These are phyloP conservation scores for Drosophila elegans DNA, from an alignment of 1,140 invertebrate genomes.

Conservation along the genomic window DNA sequence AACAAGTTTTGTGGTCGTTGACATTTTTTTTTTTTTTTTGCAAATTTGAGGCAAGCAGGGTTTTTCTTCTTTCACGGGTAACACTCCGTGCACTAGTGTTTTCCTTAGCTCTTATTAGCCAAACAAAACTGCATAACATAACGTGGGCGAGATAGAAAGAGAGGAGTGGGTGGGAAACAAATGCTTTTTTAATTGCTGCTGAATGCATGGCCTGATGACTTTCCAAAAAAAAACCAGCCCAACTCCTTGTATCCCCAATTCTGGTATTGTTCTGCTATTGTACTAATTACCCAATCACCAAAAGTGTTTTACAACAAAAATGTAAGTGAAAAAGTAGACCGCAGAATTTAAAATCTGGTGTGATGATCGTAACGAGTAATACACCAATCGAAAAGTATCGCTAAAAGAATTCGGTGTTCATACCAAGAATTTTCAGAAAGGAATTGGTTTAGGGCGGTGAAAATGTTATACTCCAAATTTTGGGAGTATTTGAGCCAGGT, in stretches of 20 bases:
- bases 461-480: no score
- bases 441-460: no score
- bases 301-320: no score
- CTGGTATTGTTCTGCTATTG: constrained; percentile 6
- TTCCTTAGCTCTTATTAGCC: constrained; percentile 40
- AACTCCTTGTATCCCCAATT: not conserved
- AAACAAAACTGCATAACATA: constrained; percentile 16
- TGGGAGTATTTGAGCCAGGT: no score
- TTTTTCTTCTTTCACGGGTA: constrained; percentile 9
- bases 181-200: constrained; percentile 69
- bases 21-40: constrained; percentile 45
- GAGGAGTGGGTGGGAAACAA: constrained; percentile 24
- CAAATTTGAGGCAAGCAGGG: constrained; percentile 38
- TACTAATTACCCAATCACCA: constrained; percentile 23
- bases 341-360: no score
- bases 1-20: constrained; percentile 60
- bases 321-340: no score
- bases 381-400: no score
- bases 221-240: constrained; percentile 8
- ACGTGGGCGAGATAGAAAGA: not conserved
- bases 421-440: no score
- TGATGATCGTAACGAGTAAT: no score
- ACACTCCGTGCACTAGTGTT: constrained; percentile 27
- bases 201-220: constrained; percentile 25
- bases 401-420: no score